Base-by-base conservation (phyloP, 1,140 invertebrate species). In the Drosophila seguyi region DNA sequence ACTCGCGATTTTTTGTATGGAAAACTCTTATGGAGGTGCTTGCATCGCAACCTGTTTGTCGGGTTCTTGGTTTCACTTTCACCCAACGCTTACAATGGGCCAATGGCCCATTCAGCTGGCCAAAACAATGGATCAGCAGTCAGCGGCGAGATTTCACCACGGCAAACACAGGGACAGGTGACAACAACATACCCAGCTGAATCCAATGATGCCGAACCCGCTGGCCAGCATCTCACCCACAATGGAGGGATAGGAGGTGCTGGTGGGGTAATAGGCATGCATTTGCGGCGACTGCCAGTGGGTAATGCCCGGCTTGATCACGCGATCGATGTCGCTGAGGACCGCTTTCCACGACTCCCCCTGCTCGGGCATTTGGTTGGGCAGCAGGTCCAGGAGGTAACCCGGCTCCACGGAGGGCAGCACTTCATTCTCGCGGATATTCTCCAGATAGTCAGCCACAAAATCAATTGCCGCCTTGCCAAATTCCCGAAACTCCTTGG, bases 231-330 rank as follows among this genome's bases (percentile, higher is more conserved):
- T 95, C 84, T 98, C 98, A 1, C 96, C 98, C 13, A 99, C 94
- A 41, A 99, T 95, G 1, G 96, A 95, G 4, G 98, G 97, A 93
- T 96, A 99, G 3, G 97, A 97, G 45, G 85, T 95, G 95, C 94
- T 96, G 1, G 97, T 96, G 6, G 98, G 98, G 93, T 96, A 99
- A 90, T 98, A 99, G 0, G 98, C 98, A 85, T 99, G 97, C 92
- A 99, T 99, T 78, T 97, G 94, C 3, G n/a, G n/a, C n/a, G n/a
- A n/a, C n/a, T n/a, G n/a, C n/a, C n/a, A n/a, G n/a, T n/a, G n/a
- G n/a, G n/a, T 99, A n/a, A 97, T 93, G 52, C 98, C 98, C 4
- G 98, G 98, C 94, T 98, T 95, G 36, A 99, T 96, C 13, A 96
- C 94, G 68, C 95, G 93, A 79, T 97, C 95, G 14, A 99, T 94